Evolutionary conservation across 2,888 invertebrate species (phyloP).

Genomic region (Fragum whitleyi): DNA sequence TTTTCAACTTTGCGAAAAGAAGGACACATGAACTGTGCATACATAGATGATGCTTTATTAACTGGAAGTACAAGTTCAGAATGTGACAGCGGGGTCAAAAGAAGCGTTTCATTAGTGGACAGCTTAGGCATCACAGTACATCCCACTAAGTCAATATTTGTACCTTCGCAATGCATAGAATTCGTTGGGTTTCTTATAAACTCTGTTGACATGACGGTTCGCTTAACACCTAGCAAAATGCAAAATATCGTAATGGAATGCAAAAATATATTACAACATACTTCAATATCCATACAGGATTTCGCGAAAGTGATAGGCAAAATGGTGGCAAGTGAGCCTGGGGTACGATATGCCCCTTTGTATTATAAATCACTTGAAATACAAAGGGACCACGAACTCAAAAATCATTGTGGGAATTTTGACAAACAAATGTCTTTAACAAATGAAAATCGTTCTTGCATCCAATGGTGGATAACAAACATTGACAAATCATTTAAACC

Average conservation of each 20-base stretch:
- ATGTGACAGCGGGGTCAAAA: constrained; percentile 27
- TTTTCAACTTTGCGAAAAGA: constrained; percentile 45
- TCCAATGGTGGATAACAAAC: constrained; percentile 55
- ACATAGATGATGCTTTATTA: constrained; percentile 49
- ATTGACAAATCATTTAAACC: constrained; percentile 26
- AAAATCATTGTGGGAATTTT: constrained; percentile 46
- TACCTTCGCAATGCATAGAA: constrained; percentile 33
- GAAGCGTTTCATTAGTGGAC: constrained; percentile 27
- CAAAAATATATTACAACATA: not conserved
- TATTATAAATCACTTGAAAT: constrained; percentile 44
- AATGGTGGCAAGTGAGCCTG: constrained; percentile 48
- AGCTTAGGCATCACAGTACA: constrained; percentile 49
- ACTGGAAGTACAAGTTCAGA: not conserved
- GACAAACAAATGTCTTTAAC: constrained; percentile 20
- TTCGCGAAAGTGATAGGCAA: constrained; percentile 52
- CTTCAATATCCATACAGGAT: constrained; percentile 39
- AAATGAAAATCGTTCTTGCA: constrained; percentile 6
- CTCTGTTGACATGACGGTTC: constrained; percentile 18
- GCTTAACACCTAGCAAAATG: constrained; percentile 2
- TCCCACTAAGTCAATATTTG: constrained; percentile 42
- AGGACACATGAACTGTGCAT: constrained; percentile 31
- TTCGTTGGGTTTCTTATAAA: constrained; percentile 46
- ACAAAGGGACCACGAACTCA: constrained; percentile 30
- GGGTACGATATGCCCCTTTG: constrained; percentile 45
- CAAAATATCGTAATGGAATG: not conserved